A percentile compares a stretch with the other conserved stretches of the same genome.
Conservation (phyloP, 1,140 invertebrate genomes). For the Sycophila sp. region DNA sequence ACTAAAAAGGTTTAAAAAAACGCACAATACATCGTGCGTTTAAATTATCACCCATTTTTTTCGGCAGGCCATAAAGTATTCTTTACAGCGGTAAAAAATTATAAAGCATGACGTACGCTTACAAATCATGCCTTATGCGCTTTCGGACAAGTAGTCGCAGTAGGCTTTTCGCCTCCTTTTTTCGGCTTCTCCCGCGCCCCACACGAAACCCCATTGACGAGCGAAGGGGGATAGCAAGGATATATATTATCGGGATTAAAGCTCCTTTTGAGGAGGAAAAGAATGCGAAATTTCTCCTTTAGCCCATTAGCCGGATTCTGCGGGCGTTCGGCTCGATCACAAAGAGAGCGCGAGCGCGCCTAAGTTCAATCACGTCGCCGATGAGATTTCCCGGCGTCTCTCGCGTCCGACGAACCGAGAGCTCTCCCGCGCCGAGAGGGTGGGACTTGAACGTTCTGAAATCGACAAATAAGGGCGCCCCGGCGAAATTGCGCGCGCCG, state of each 20-base stretch:
- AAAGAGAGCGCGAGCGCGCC: slow-evolving; percentile 19
- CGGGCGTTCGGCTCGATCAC: slow-evolving; percentile 35
- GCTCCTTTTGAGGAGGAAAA: slow-evolving; percentile 28
- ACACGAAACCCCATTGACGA: no score
- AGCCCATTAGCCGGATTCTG: slow-evolving; percentile 39
- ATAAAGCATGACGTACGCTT: no score
- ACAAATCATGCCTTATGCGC: no score
- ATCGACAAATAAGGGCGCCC: slow-evolving; percentile 36
- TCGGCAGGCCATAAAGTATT: no score
- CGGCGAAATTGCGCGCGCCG: slow-evolving; percentile 2
- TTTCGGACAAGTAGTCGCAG: no score
- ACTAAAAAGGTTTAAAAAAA: no score
- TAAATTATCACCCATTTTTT: no score
- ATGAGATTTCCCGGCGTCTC: slow-evolving; percentile 31
- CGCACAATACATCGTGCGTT: no score
- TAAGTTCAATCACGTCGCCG: slow-evolving; percentile 35
- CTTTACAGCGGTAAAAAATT: no score
- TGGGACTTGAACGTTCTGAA: slow-evolving; percentile 5
- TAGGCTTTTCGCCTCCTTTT: neutral
- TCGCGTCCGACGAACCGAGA: slow-evolving; percentile 14
- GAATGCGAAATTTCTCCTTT: slow-evolving; percentile 37
- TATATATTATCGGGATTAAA: slow-evolving; percentile 33
- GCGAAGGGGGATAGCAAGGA: neutral
- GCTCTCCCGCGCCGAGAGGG: slow-evolving; percentile 11
- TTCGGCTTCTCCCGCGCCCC: neutral